phyloP scores from a whole-genome alignment of 2,113 vertebrate genomes.

The Rhinoptilus africanus region DNA sequence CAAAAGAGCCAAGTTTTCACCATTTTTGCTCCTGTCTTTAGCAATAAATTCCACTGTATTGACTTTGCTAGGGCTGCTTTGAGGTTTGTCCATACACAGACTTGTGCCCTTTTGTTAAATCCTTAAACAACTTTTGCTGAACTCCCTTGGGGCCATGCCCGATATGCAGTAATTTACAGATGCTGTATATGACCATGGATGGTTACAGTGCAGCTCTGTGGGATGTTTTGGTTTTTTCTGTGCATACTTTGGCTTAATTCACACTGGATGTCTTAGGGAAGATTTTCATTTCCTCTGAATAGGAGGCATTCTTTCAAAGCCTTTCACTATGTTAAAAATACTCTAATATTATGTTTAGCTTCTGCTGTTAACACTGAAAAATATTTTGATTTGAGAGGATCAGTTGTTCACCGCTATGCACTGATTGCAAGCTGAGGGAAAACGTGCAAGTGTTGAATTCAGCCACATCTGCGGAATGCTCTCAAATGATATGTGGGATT shows the following conservation, averaged over 20 bases:
- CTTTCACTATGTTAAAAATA: not conserved
- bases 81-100: not conserved
- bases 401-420: not conserved
- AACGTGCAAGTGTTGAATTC: not conserved
- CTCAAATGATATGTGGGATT: not conserved
- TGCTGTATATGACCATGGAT: not conserved
- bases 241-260: not conserved
- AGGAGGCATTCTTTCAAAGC: not conserved
- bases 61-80: not conserved
- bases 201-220: not conserved
- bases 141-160: not conserved
- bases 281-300: not conserved
- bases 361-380: not conserved
- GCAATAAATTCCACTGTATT: not conserved
- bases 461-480: not conserved
- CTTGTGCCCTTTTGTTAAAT: not conserved
- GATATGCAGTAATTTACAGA: not conserved
- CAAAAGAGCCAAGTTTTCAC: not conserved
- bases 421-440: not conserved
- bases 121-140: not conserved
- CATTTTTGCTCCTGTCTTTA: not conserved
- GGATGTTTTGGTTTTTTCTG: not conserved
- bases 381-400: not conserved
- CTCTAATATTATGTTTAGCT: not conserved
- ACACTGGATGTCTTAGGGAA: not conserved